Evolutionary conservation across 2,888 invertebrate genomes (phyloP), one percentile per base, ranked within the genome.

Genomic region (Synergus gifuensis): DNA sequence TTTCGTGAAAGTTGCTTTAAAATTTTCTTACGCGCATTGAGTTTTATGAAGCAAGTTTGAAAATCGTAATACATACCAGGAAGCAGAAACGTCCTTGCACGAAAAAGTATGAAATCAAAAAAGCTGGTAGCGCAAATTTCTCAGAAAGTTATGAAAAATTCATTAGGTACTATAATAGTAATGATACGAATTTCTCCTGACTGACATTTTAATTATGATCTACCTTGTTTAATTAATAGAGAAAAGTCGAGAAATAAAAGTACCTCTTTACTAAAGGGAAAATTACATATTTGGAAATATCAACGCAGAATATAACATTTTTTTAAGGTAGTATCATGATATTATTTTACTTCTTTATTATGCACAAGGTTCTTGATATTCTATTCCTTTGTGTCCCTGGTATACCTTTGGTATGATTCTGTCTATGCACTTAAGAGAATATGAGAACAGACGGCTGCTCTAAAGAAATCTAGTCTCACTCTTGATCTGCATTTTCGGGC

Each of bases 311-410:
- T 69, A 69, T 49, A 14, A 69, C 16, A 9, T 69, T 73, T 73
- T 73, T 73, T 73, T 36, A 54, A 36, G 54, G 28, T 73, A 4
- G 49, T 16, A n/a, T 73, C 36, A n/a, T 14, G 28, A 40, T 73
- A 73, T 73, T 49, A 73, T 73, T 73, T 76, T 77, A 67, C 78
- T 76, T 78, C 78, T 79, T 79, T 77, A 81, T 77, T 81, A 78
- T 79, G 63, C 77, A 77, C 80, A 76, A 79, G 73, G 79, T 80
- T 82, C 79, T 76, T 83, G 78, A 81, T 83, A 81, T 78, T 79
- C 78, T 77, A 83, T 83, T 83, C 83, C 80, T 81, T 81, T 83
- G 73, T 83, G 79, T 78, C 79, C 78, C 3, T 28, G 28, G 28
- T 28, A 28, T 28, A 3, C 28, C 28, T 28, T 80, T 79, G 76